Base-by-base conservation (phyloP, 2,113 vertebrate species). In the Dromaius novaehollandiae region DNA sequence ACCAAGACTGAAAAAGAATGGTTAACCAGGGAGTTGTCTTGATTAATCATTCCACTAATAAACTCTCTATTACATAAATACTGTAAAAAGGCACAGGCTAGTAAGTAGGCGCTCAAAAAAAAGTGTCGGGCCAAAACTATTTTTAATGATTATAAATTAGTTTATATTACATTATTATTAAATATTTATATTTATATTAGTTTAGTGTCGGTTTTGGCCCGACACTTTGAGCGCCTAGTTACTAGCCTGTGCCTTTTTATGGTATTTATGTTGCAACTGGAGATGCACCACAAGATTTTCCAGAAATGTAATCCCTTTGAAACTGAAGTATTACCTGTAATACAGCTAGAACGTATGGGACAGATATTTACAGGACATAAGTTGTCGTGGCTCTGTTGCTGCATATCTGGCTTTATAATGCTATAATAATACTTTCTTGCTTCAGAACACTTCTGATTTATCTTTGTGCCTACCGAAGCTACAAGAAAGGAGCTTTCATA, bases 321-420 rank as follows among this genome's bases (percentile, higher is more conserved):
- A 91, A 48, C n/a, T 50, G 19, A 89, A 24, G 21, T 85, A 58
- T 77, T 83, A 56, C 22, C 38, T 78, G 16, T 58, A 94, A 79
- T 40, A 65, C 73, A 55, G 25, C 40, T 76, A 69, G 51, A 88
- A 61, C 15, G 5, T 78, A 34, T 74, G 51, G 50, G 10, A 42
- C 76, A 91, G 80, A 34, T 92, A 82, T 38, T 95, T 74, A 89
- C 66, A 83, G 44, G 46, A 78, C 79, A 53, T 46, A 83, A 93
- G 64, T 53, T 78, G 26, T 66, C 34, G 12, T 50, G 51, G 56
- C 46, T 77, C 19, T 74, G 32, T 58, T 95, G 81, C 89, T 64
- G 64, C 82, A 16, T 90, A 34, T 87, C 80, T 96, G 64, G 78
- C 71, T 96, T 94, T 86, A 46, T 79, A 85, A 85, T 88, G 66